These are phyloP conservation scores for Griposia aprilina DNA, from an alignment of 2,888 invertebrate species.

Conservation along the genomic window DNA sequence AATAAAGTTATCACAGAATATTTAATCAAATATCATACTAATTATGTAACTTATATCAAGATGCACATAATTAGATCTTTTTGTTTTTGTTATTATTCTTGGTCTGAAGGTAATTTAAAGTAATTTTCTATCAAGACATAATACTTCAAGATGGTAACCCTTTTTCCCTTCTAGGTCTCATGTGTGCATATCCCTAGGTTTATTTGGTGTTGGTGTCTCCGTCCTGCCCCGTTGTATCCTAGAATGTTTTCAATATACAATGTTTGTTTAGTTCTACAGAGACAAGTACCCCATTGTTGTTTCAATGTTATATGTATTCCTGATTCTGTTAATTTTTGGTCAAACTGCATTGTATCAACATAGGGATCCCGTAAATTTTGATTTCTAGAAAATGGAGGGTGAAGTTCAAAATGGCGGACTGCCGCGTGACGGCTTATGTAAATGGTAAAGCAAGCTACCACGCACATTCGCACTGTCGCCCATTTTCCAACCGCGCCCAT, in stretches of 20 bases:
- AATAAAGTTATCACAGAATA: background rate
- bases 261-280: constrained; percentile 55
- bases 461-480: background rate
- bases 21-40: background rate
- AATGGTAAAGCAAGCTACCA: background rate
- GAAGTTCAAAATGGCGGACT: constrained; percentile 31
- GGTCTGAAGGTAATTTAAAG: background rate
- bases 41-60: background rate
- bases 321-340: constrained; percentile 58
- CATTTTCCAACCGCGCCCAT: constrained; percentile 10
- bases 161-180: constrained; percentile 61
- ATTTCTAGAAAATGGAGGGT: constrained; percentile 6
- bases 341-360: constrained; percentile 35
- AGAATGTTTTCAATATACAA: constrained; percentile 53
- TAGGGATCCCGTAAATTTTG: background rate
- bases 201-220: constrained; percentile 59
- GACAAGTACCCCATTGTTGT: constrained; percentile 52
- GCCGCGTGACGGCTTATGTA: background rate
- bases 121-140: constrained; percentile 39
- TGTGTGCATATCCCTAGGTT: constrained; percentile 60
- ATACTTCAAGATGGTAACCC: constrained; percentile 66
- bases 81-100: background rate
- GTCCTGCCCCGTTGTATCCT: constrained; percentile 49
- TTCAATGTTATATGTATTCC: constrained; percentile 57
- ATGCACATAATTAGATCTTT: constrained; percentile 29